Percentiles rank a stretch among this genome's conserved stretches.
These are phyloP conservation scores for Leptonema lineaticorne DNA, from an alignment of 1,140 invertebrate species.

Conservation along the genomic window DNA sequence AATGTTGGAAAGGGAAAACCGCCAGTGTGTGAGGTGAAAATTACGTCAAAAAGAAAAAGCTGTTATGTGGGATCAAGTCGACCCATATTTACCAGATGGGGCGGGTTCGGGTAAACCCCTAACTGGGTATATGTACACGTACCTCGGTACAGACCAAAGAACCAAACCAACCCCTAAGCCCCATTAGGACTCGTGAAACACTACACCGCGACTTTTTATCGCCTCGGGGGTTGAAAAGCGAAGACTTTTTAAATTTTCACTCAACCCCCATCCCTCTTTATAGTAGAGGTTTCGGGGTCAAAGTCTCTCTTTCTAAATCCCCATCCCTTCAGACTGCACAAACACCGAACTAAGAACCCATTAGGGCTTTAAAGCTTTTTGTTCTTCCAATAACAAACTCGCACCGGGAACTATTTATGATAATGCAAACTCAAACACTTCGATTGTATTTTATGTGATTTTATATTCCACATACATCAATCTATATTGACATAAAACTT, in stretches of 20 bases:
- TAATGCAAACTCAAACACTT: too few species aligned
- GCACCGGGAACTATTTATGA: too few species aligned
- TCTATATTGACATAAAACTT: too few species aligned
- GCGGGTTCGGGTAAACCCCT: background rate
- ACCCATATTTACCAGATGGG: conserved; percentile 21
- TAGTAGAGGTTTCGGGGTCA: too few species aligned
- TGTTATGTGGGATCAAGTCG: conserved; percentile 22
- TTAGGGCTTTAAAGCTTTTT: too few species aligned
- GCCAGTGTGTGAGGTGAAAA: conserved; percentile 17
- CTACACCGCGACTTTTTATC: conserved; percentile 17
- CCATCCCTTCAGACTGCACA: too few species aligned
- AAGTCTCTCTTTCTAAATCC: too few species aligned
- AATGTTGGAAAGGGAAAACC: too few species aligned
- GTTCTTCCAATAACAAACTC: too few species aligned
- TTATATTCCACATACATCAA: too few species aligned
- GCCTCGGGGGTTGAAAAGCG: background rate
- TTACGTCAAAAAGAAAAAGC: conserved; percentile 23
- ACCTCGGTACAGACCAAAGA: background rate
- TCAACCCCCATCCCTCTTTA: background rate
- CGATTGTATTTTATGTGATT: too few species aligned
- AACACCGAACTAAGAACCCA: too few species aligned
- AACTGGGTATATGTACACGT: background rate
- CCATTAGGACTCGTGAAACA: conserved; percentile 22
- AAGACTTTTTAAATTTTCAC: background rate
- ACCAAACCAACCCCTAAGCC: background rate